Conservation (phyloP, 2,113 vertebrate species). For the Chloropsis cyanopogon region DNA sequence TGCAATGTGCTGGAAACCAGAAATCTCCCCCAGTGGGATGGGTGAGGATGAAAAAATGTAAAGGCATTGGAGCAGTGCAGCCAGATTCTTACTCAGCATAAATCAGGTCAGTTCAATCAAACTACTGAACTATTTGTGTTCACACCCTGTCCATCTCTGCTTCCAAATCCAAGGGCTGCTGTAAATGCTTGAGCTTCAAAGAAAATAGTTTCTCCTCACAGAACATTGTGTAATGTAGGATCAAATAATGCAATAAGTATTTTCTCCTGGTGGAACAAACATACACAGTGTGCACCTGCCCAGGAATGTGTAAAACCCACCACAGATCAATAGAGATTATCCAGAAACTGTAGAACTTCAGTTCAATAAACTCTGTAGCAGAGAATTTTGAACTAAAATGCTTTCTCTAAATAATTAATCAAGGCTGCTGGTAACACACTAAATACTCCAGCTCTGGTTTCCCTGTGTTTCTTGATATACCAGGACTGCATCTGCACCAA, state of each 20-base stretch:
- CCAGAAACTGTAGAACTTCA: neutral
- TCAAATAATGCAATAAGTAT: neutral
- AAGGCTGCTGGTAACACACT: neutral
- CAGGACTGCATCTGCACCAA: neutral
- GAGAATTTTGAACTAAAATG: constrained; percentile 2
- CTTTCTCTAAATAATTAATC: constrained; percentile 60
- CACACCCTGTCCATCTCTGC: accelerated
- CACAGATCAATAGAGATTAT: constrained; percentile 28
- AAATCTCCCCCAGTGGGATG: neutral
- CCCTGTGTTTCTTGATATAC: neutral
- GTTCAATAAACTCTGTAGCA: neutral
- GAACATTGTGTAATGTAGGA: neutral
- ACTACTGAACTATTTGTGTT: neutral
- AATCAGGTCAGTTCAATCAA: neutral
- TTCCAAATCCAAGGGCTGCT: neutral
- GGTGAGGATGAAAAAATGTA: neutral
- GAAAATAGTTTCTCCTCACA: neutral
- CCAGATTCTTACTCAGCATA: neutral
- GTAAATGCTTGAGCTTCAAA: neutral
- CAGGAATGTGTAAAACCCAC: neutral
- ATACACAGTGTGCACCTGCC: neutral
- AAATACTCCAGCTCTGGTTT: constrained; percentile 22
- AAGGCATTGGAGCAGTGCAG: neutral
- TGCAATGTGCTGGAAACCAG: neutral
- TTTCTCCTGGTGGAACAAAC: neutral